These are phyloP conservation scores for Prenolepis imparis DNA, from an alignment of 2,888 invertebrate genomes.

Conservation along the genomic window DNA sequence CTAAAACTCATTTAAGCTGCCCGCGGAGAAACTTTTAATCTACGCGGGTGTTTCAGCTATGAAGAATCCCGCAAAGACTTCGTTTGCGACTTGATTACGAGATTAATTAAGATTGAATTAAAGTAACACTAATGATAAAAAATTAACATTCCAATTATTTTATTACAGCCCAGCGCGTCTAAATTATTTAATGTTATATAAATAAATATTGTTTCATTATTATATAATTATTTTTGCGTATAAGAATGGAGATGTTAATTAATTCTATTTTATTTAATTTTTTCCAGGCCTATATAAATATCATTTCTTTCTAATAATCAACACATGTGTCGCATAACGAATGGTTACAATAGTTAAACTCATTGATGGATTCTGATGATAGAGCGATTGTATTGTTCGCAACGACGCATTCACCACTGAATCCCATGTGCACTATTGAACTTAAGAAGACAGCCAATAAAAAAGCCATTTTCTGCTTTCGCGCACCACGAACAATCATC, in stretches of 20 bases:
- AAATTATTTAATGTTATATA: neutral
- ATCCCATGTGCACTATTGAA: conserved; percentile 21
- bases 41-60: conserved; percentile 40
- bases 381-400: conserved; percentile 3
- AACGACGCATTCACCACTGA: neutral
- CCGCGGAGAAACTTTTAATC: conserved; percentile 50
- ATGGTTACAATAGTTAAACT: neutral
- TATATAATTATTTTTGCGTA: neutral
- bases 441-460: conserved; percentile 27
- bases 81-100: conserved; percentile 48
- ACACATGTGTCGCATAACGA: neutral
- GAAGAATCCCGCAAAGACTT: conserved; percentile 41
- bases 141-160: conserved; percentile 15
- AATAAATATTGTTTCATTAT: neutral
- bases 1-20: conserved; percentile 54
- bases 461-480: conserved; percentile 26
- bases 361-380: neutral
- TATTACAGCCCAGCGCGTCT: neutral
- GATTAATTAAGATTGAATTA: conserved; percentile 52
- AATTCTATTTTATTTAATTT: neutral
- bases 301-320: neutral
- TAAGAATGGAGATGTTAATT: neutral
- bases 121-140: conserved; percentile 21
- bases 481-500: conserved; percentile 26
- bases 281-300: neutral